A percentile compares a stretch with the other conserved stretches of the same genome.
Evolutionary conservation across 2,797 vertebrate genomes (phyloP).

Genomic region (Tympanoctomys barrerae): DNA sequence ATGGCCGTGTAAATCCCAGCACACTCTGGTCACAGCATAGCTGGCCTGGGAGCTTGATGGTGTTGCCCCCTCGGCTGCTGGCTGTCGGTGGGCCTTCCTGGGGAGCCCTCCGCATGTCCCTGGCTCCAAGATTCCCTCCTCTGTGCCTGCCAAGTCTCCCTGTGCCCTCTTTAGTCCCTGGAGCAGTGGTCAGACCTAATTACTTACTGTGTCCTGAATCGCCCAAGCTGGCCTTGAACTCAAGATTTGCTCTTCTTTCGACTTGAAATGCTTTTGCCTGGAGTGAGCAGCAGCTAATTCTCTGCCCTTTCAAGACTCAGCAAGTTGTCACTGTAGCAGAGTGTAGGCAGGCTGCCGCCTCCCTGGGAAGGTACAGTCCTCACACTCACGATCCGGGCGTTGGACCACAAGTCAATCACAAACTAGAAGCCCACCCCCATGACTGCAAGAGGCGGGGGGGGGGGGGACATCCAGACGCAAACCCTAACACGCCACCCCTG

Average conservation of each 20-base stretch:
- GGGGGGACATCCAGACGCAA: no score
- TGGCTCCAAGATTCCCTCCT: no score
- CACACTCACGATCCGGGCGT: no score
- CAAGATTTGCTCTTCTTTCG: neutral
- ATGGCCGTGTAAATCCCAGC: neutral
- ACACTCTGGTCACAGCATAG: neutral
- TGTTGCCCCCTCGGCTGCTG: neutral
- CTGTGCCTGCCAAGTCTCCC: neutral
- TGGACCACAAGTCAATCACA: no score
- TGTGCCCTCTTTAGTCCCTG: neutral
- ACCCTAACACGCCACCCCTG: no score
- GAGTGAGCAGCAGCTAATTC: neutral
- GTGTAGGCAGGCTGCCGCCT: neutral
- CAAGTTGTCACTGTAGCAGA: neutral
- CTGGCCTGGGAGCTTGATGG: neutral
- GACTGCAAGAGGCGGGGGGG: no score
- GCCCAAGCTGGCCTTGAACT: neutral
- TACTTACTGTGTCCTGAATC: neutral
- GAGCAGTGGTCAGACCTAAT: constrained; percentile 5
- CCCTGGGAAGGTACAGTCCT: no score
- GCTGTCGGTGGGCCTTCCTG: neutral
- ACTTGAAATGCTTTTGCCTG: neutral
- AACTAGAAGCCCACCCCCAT: no score
- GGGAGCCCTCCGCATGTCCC: neutral
- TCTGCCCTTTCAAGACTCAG: constrained; percentile 2